These are phyloP conservation scores for Endomychus coccineus DNA, from an alignment of 2,888 invertebrate species.

Conservation along the genomic window DNA sequence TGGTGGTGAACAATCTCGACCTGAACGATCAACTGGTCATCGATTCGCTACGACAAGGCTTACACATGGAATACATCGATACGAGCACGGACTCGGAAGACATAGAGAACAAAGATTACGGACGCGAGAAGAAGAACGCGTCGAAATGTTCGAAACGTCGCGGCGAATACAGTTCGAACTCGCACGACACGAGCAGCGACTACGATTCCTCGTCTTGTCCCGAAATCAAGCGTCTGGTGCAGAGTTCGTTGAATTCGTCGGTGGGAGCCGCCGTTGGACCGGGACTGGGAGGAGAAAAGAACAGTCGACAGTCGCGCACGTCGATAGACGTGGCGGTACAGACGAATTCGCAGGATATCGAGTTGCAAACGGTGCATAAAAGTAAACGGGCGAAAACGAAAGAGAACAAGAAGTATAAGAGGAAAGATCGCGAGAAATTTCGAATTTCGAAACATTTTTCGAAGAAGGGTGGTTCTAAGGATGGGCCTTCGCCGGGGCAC, in stretches of 20 bases:
- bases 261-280: too few species aligned
- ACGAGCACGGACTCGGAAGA: conserved; percentile 10
- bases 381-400: conserved; percentile 32
- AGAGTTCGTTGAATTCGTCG: conserved; percentile 45
- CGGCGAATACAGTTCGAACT: conserved; percentile 16
- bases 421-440: too few species aligned
- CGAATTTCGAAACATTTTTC: too few species aligned
- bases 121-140: conserved; percentile 13
- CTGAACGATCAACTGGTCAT: conserved; percentile 41
- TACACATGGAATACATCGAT: conserved; percentile 33
- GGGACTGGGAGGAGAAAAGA: conserved; percentile 41
- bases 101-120: conserved; percentile 8
- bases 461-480: too few species aligned
- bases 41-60: conserved; percentile 36
- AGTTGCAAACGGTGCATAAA: conserved; percentile 26
- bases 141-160: conserved; percentile 2
- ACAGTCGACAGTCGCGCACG: conserved; percentile 45
- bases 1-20: conserved; percentile 37
- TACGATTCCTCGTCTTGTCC: conserved; percentile 42
- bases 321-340: conserved; percentile 54
- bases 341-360: conserved; percentile 49
- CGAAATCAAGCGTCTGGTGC: conserved; percentile 44
- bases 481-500: too few species aligned
- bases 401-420: conserved; percentile 26
- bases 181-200: conserved; percentile 19